Evolutionary conservation across 1,140 invertebrate genomes (phyloP).

Genomic region (Trigoniulus corallinus): DNA sequence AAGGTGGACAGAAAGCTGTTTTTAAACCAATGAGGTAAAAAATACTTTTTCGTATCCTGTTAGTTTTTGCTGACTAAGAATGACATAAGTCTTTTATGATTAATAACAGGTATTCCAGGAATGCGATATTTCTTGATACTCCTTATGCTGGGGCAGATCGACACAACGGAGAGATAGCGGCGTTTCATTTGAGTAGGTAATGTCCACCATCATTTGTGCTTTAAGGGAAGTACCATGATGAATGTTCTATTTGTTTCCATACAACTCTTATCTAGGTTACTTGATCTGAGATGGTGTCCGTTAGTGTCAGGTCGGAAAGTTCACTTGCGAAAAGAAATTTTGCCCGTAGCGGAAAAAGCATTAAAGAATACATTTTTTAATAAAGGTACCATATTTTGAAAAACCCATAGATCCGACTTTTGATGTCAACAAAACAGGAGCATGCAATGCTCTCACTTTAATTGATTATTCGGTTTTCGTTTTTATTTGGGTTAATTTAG

Average conservation of each 20-base stretch:
- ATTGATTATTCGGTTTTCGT: background rate
- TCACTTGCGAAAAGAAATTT: slow-evolving; percentile 52
- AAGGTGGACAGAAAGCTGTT: slow-evolving; percentile 56
- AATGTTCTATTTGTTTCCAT: background rate
- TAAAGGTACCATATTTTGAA: slow-evolving; percentile 12
- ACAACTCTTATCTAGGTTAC: slow-evolving; percentile 28
- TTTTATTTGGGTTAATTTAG: slow-evolving; percentile 6
- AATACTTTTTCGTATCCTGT: too few species aligned
- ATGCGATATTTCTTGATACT: slow-evolving; percentile 52
- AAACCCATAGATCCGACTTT: too few species aligned
- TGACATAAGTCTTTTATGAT: background rate
- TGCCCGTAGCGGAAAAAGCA: slow-evolving; percentile 37
- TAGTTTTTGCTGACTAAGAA: too few species aligned
- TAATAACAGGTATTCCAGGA: slow-evolving; percentile 51
- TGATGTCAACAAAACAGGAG: background rate
- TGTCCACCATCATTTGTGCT: background rate
- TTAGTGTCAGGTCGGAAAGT: slow-evolving; percentile 59
- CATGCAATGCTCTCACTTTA: background rate
- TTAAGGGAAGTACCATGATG: background rate
- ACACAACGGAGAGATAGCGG: slow-evolving; percentile 85
- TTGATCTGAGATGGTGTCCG: slow-evolving; percentile 60
- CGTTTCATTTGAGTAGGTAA: slow-evolving; percentile 64
- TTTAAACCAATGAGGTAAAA: slow-evolving; percentile 74
- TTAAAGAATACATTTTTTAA: slow-evolving; percentile 25
- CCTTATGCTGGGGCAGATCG: slow-evolving; percentile 79